Evolutionary conservation across 2,797 vertebrate species (phyloP).

Genomic region (Hozukius guyotensis): DNA sequence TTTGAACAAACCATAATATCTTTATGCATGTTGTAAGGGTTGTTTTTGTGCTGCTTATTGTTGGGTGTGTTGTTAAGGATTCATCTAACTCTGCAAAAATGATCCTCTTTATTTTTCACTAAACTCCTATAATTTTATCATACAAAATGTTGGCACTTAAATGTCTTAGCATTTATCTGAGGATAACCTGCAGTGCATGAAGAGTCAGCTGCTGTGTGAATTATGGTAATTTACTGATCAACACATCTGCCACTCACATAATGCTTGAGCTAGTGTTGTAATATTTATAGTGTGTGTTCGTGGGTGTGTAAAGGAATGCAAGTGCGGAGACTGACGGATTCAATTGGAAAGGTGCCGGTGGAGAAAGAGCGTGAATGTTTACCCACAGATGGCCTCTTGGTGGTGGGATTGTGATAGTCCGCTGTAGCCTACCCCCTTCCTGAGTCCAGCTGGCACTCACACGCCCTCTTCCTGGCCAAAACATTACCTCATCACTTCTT

Average conservation of each 20-base stretch:
- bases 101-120: background rate
- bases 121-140: background rate
- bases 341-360: constrained; percentile 23
- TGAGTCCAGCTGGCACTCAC: constrained; percentile 65
- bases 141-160: background rate
- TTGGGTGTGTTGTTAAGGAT: background rate
- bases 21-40: background rate
- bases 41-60: background rate
- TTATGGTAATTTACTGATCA: background rate
- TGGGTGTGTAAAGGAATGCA: constrained; percentile 43
- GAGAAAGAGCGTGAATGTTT: constrained; percentile 37
- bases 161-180: background rate
- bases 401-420: constrained; percentile 59
- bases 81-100: background rate
- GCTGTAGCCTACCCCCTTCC: constrained; percentile 37
- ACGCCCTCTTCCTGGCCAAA: constrained; percentile 51
- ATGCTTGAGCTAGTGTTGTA: background rate
- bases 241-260: background rate
- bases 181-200: background rate
- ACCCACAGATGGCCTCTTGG: constrained; percentile 80
- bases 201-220: background rate
- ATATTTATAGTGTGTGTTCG: background rate
- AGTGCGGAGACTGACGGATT: background rate
- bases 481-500: constrained; percentile 64
- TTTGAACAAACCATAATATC: background rate